phyloP scores from a whole-genome alignment of 2,888 invertebrate genomes.

The Eristalis arbustorum region DNA sequence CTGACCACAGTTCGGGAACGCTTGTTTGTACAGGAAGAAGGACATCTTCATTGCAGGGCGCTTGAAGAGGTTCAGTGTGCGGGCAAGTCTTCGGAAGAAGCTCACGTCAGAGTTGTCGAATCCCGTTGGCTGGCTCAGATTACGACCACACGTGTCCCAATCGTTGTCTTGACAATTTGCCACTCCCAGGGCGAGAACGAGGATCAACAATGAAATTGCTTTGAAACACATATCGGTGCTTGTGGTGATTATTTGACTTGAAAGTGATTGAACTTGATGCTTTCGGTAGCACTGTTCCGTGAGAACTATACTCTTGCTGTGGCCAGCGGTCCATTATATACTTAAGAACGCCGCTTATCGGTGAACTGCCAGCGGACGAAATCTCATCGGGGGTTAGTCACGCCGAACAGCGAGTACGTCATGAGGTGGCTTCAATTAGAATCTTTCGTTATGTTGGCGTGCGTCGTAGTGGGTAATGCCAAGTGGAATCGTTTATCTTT shows the following conservation, averaged over 20 bases:
- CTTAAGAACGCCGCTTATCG: background rate
- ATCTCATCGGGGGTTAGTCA: background rate
- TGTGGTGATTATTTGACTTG: background rate
- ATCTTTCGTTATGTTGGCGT: background rate
- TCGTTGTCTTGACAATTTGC: constrained; percentile 14
- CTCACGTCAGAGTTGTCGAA: constrained; percentile 63
- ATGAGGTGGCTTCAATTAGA: background rate
- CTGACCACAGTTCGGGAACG: constrained; percentile 77
- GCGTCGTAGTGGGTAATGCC: background rate
- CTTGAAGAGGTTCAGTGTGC: constrained; percentile 75
- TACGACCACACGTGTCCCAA: constrained; percentile 74
- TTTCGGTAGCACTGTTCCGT: background rate
- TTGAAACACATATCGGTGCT: background rate
- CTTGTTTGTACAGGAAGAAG: constrained; percentile 77
- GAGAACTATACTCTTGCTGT: background rate
- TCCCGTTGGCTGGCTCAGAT: constrained; percentile 72
- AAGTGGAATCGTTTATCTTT: background rate
- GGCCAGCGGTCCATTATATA: background rate
- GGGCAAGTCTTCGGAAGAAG: constrained; percentile 75
- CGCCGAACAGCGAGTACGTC: background rate
- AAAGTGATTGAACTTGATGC: background rate
- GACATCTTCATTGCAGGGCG: constrained; percentile 75
- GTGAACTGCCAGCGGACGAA: background rate
- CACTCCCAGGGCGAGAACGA: background rate
- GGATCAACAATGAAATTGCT: background rate